Conservation (phyloP, 2,113 vertebrate genomes). For the Petaurus breviceps region DNA sequence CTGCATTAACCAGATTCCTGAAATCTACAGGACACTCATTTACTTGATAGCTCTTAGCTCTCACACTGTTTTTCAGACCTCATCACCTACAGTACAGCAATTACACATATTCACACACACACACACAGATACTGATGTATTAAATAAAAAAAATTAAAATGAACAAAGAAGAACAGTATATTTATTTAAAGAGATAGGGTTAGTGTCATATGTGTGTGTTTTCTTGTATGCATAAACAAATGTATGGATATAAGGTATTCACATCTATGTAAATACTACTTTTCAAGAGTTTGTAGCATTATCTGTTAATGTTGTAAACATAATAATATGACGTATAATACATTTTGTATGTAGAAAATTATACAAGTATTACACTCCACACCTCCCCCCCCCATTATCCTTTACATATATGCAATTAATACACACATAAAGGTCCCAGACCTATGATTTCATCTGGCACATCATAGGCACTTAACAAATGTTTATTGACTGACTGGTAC, state of each 20-base stretch:
- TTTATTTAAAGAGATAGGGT: constrained; percentile 35
- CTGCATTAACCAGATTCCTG: background rate
- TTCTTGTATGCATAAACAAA: background rate
- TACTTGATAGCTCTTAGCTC: background rate
- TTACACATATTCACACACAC: background rate
- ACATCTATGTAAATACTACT: background rate
- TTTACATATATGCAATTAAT: background rate
- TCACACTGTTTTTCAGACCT: constrained; percentile 22
- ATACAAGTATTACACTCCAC: background rate
- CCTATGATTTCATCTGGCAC: background rate
- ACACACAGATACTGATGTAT: background rate
- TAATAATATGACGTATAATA: background rate
- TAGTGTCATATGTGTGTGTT: constrained; percentile 29
- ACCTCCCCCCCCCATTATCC: too few relatives aligned
- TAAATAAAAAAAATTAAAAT: background rate
- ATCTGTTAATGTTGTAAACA: background rate
- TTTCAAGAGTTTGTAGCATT: background rate
- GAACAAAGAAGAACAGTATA: constrained; percentile 46
- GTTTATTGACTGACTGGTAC: background rate
- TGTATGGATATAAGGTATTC: background rate
- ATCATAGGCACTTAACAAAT: background rate
- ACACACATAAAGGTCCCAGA: background rate
- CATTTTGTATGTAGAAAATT: background rate
- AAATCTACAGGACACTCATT: background rate
- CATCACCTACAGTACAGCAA: background rate